phyloP scores from a whole-genome alignment of 2,888 invertebrate genomes.

The Metopia argyrocephala region DNA sequence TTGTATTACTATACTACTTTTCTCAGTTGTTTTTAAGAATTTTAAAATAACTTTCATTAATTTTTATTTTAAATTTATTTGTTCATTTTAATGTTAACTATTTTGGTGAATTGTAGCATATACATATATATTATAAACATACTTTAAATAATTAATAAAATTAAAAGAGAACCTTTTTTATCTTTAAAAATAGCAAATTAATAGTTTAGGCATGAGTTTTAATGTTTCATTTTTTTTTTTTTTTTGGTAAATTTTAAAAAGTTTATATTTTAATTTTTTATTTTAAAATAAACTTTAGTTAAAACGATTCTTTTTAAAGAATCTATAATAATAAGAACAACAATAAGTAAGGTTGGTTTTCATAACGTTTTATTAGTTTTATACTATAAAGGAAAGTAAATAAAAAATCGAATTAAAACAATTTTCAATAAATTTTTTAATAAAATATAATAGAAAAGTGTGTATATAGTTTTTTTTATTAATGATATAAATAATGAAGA shows the following conservation, averaged over 20 bases:
- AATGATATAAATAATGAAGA: not conserved
- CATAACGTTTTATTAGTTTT: conserved; percentile 61
- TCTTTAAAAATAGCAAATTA: conserved; percentile 59
- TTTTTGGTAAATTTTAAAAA: conserved; percentile 49
- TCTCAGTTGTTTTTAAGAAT: conserved; percentile 57
- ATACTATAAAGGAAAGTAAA: conserved; percentile 47
- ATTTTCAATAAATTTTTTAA: conserved; percentile 52
- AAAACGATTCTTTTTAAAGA: conserved; percentile 29
- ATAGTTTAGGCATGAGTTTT: conserved; percentile 64
- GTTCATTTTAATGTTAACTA: conserved; percentile 51
- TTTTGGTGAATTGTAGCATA: conserved; percentile 64
- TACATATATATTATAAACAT: conserved; percentile 55
- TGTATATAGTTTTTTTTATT: conserved; percentile 56
- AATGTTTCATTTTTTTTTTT: conserved; percentile 52
- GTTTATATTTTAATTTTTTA: conserved; percentile 68
- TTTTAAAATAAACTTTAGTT: conserved; percentile 68
- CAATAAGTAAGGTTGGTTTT: conserved; percentile 59
- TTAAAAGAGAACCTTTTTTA: conserved; percentile 45
- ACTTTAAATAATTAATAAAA: conserved; percentile 52
- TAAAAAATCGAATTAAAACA: conserved; percentile 50
- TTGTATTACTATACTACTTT: conserved; percentile 44
- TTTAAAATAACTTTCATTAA: conserved; percentile 47
- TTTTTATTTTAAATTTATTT: conserved; percentile 53
- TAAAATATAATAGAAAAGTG: conserved; percentile 38
- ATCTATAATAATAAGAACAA: conserved; percentile 41